These are phyloP conservation scores for Castor canadensis DNA, from an alignment of 2,113 vertebrate species.

Conservation along the genomic window DNA sequence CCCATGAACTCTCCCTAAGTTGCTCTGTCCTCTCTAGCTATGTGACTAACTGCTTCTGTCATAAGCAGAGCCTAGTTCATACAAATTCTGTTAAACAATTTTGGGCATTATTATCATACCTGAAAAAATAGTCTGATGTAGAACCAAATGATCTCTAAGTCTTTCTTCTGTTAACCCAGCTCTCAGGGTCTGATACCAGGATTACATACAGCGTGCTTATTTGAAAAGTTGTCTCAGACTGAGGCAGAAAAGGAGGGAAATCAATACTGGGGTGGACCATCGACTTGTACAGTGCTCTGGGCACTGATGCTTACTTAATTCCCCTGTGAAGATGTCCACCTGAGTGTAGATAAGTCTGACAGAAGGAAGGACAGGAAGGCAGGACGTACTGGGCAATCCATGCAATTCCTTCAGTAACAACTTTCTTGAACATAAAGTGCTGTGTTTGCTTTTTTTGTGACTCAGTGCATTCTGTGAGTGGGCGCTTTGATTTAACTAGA, in stretches of 20 bases:
- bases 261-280: accelerated
- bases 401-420: not conserved
- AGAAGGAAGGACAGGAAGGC: not conserved
- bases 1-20: not conserved
- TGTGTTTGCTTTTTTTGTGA: not conserved
- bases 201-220: not conserved
- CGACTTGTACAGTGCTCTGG: not conserved
- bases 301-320: accelerated
- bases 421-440: not conserved
- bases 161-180: no score
- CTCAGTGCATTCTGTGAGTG: not conserved
- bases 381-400: accelerated
- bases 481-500: not conserved
- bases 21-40: not conserved
- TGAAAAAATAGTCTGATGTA: not conserved
- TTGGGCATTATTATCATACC: not conserved
- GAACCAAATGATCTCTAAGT: not conserved
- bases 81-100: not conserved
- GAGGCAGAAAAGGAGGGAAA: not conserved
- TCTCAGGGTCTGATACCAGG: not conserved
- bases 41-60: not conserved
- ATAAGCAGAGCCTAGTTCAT: not conserved
- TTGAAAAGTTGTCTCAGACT: not conserved
- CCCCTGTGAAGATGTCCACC: not conserved
- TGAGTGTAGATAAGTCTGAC: not conserved